phyloP scores from a whole-genome alignment of 2,797 vertebrate genomes.

The Prionace glauca region DNA sequence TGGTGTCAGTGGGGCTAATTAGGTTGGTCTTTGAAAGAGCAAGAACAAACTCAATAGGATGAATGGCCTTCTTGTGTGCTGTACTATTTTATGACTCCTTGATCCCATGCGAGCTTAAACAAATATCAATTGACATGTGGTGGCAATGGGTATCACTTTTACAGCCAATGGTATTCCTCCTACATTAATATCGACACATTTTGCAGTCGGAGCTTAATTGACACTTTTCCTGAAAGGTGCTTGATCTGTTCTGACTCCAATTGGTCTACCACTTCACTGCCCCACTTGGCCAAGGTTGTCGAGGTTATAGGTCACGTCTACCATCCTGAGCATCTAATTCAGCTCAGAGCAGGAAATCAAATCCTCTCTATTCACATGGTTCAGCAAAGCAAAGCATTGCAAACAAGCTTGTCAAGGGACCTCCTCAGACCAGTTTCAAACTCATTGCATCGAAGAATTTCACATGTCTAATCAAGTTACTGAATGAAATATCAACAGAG shows the following conservation, averaged over 20 bases:
- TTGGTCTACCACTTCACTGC: not conserved
- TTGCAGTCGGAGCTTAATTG: not conserved
- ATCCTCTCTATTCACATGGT: not conserved
- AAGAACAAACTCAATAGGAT: not conserved
- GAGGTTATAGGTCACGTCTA: not conserved
- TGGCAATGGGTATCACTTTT: not conserved
- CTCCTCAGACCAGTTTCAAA: not conserved
- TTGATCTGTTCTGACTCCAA: not conserved
- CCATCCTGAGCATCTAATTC: not conserved
- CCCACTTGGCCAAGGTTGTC: not conserved
- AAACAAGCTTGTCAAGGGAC: not conserved
- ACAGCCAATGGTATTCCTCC: not conserved
- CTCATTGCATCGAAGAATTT: not conserved
- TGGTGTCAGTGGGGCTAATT: not conserved
- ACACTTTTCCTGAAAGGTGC: not conserved
- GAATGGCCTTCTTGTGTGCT: not conserved
- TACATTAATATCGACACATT: not conserved
- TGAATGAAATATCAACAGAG: not conserved
- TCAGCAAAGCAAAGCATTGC: not conserved
- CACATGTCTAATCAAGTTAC: not conserved
- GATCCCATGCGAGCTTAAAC: not conserved
- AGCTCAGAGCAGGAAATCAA: not conserved
- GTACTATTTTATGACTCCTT: not conserved
- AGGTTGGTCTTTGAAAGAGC: too few relatives aligned
- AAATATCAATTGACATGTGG: not conserved